Conservation (phyloP, 2,797 vertebrate species). For the Bufotes viridis region DNA sequence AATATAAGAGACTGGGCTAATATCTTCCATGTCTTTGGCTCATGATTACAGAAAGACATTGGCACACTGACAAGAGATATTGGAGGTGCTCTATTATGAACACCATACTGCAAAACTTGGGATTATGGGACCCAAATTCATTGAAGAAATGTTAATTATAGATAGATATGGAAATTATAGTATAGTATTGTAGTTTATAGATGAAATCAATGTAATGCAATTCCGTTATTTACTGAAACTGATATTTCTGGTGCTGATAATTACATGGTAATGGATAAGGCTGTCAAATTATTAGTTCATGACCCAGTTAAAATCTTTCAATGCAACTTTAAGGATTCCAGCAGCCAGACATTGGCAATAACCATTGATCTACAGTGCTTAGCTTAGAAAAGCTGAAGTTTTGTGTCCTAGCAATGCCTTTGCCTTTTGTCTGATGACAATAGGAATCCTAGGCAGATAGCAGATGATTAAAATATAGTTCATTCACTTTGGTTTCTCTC, state of each 20-base stretch:
- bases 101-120: too few relatives aligned
- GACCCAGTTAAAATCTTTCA: background rate
- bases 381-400: background rate
- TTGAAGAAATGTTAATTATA: too few relatives aligned
- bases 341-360: background rate
- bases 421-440: constrained; percentile 4
- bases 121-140: too few relatives aligned
- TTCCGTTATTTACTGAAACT: background rate
- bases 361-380: background rate
- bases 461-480: constrained; percentile 29
- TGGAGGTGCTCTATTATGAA: too few relatives aligned
- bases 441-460: constrained; percentile 8
- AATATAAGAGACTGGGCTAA: background rate
- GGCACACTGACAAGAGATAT: too few relatives aligned
- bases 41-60: too few relatives aligned
- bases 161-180: too few relatives aligned
- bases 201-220: background rate
- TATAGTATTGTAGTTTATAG: too few relatives aligned
- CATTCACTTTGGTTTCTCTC: constrained; percentile 36
- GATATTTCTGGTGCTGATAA: background rate
- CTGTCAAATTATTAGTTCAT: background rate
- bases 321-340: background rate
- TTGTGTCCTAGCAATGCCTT: constrained; percentile 1
- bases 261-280: background rate
- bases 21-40: background rate